These are phyloP conservation scores for Abramis brama DNA, from an alignment of 2,113 vertebrate genomes.

Conservation along the genomic window DNA sequence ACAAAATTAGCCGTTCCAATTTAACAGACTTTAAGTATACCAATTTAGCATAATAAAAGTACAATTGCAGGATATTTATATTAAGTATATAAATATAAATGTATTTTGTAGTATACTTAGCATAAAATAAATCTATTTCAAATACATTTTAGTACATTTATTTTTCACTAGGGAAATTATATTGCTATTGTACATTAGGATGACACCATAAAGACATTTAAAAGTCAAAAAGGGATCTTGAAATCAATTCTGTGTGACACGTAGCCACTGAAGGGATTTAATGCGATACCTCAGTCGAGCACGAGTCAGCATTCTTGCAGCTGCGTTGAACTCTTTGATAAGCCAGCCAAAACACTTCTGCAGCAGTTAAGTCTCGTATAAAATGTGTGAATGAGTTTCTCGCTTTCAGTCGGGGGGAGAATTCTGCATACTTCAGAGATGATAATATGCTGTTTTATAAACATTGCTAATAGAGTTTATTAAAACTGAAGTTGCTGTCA, in stretches of 20 bases:
- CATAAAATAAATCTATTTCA: too few relatives aligned
- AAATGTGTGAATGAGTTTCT: constrained; percentile 8
- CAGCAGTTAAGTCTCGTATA: background rate
- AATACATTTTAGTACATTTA: too few relatives aligned
- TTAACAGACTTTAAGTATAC: too few relatives aligned
- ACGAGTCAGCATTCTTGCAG: constrained; percentile 1
- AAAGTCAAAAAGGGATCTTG: background rate
- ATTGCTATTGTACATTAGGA: background rate
- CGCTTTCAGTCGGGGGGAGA: background rate
- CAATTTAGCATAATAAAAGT: too few relatives aligned
- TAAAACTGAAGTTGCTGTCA: background rate
- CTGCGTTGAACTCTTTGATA: background rate
- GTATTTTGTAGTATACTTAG: too few relatives aligned
- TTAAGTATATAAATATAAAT: too few relatives aligned
- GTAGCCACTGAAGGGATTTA: background rate
- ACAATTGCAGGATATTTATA: too few relatives aligned
- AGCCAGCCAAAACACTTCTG: background rate
- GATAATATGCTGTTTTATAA: constrained; percentile 10
- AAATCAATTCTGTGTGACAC: background rate
- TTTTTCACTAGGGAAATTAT: background rate
- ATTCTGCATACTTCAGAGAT: background rate
- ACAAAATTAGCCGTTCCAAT: too few relatives aligned
- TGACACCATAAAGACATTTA: background rate
- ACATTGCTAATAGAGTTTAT: background rate
- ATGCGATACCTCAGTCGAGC: background rate